Evolutionary conservation across 2,888 invertebrate genomes (phyloP), one percentile per base, ranked within the genome.

Genomic region (Mactromeris polynyma): DNA sequence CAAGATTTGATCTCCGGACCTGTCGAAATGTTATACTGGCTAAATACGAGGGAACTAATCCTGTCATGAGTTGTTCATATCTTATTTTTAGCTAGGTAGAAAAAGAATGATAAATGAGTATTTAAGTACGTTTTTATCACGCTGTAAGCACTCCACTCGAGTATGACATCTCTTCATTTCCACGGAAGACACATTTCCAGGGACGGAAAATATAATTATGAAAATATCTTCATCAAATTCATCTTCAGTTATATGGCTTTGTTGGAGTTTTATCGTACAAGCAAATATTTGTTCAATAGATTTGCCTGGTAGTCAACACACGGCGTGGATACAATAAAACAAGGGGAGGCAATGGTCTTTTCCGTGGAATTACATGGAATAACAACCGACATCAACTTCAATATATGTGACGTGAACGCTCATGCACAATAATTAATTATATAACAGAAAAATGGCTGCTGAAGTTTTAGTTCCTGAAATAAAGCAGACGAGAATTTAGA

Each of bases 91-190:
- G 38, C 38, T 21, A 36, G 78, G 54, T 51, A 54, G 19, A 54
- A 84, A 33, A 73, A 73, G 33, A 79, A 88, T 88, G 88, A 88
- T 88, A 77, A 77, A 88, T 88, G 88, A 51, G 81, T 36, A 69
- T 88, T 88, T 88, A 81, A 88, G 81, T 54, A 85, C 81, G 51
- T 77, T 88, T 88, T 88, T 88, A 88, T 88, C 84, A 73, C 73
- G 31, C 36, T 73, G 36, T 73, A 73, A 73, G 31, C 73, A 7
- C 73, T 11, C 31, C 38, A 42, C 46, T 79, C 79, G 26, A 46
- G 26, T 36, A 19, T 73, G 84, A 38, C 84, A 84, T 51, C 78
- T 38, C 73, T 36, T 73, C 0, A 33, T 19, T 11, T 33, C 36
- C 2, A 33, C 14, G 19, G 19, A 19, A 36, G 73, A 19, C 73